Base-by-base conservation (phyloP, 2,797 vertebrate species). In the Scomberomorus guttatus region DNA sequence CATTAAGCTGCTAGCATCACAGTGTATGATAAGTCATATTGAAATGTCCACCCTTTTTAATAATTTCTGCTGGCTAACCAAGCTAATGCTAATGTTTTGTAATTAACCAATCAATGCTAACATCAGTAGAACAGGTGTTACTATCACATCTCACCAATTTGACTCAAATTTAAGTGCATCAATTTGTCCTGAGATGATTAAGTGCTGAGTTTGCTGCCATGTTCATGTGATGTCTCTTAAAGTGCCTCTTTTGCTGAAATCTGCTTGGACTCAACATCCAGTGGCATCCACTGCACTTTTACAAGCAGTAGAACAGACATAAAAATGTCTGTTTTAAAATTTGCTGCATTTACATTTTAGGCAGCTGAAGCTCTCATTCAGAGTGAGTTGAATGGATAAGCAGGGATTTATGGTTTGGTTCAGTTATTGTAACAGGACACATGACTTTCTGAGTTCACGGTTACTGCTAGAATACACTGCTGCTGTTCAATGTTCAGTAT, bases 351-450 rank as follows among this genome's bases (percentile, higher is more conserved):
- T 51, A 60, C 42, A 52, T 65, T 34, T 73, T 56, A 66, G 66
- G 60, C n/a, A 72, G 57, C 24, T 10, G 29, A 55, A 58, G 44
- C 37, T 74, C 13, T 71, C 8, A 61, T 51, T 42, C 57, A 25
- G 44, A 67, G 25, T 3, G 51, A 55, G 64, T 58, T 39, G n/a
- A 84, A 67, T 37, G 65, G 37, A 22, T 9, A 60, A 76, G 55
- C n/a, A 29, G 56, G 44, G 70, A 51, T 65, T 58, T 60, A 57
- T 52, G 27, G 27, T 29, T 29, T 29, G 27, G 3, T 29, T 29
- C 27, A 5, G 27, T 29, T 32, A 32, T 32, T 58, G 64, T 18
- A 52, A 68, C 61, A 74, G 65, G 48, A 61, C 55, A n/a, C 39
- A 32, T 1, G 5, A 42, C 29, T 46, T 2, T 57, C 50, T 29